phyloP scores from a whole-genome alignment of 2,888 invertebrate genomes.

The Heteromurus nitidus region DNA sequence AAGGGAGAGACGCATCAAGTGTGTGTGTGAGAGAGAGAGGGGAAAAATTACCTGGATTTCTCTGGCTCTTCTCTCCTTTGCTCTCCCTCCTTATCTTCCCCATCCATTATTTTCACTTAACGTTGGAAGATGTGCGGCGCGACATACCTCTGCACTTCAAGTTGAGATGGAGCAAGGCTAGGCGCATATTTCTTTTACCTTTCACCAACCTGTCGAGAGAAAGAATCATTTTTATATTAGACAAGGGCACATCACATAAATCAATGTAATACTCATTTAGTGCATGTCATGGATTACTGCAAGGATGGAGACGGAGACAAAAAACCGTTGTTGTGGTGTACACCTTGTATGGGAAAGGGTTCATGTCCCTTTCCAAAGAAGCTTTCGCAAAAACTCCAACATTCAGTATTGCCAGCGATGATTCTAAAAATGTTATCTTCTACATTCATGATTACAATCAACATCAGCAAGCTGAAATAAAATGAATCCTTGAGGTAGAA shows the following conservation, averaged over 20 bases:
- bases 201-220: background rate
- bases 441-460: too few relatives aligned
- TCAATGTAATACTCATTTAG: background rate
- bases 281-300: background rate
- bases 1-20: slow-evolving; percentile 1
- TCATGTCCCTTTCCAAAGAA: too few relatives aligned
- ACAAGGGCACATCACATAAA: background rate
- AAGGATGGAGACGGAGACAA: background rate
- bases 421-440: too few relatives aligned
- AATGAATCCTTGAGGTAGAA: too few relatives aligned
- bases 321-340: too few relatives aligned
- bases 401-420: too few relatives aligned
- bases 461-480: too few relatives aligned
- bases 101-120: background rate
- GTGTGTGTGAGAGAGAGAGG: too few relatives aligned
- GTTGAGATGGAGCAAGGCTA: background rate
- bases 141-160: too few relatives aligned
- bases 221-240: background rate
- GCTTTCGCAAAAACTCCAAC: too few relatives aligned
- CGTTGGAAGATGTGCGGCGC: background rate
- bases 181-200: background rate
- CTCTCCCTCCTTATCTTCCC: background rate
- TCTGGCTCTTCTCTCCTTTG: slow-evolving; percentile 4
- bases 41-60: too few relatives aligned
- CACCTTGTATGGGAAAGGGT: too few relatives aligned